Percentiles rank a stretch among this genome's conserved stretches.
These are phyloP conservation scores for Trinectes maculatus DNA, from an alignment of 2,113 vertebrate species.

Conservation along the genomic window DNA sequence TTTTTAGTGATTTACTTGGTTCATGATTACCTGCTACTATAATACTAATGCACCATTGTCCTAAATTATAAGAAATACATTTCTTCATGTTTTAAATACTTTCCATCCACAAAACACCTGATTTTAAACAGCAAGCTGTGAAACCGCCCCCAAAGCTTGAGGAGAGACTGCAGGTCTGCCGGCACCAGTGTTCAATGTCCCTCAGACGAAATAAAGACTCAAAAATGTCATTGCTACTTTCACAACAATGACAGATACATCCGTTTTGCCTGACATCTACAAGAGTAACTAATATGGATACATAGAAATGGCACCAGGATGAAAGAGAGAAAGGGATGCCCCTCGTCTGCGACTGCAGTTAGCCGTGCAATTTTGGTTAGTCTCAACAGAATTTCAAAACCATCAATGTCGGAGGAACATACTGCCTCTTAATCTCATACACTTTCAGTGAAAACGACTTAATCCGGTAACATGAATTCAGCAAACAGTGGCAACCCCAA, in stretches of 20 bases:
- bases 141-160: slow-evolving; percentile 71
- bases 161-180: slow-evolving; percentile 76
- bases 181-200: slow-evolving; percentile 72
- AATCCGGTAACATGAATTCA: neutral
- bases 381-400: slow-evolving; percentile 54
- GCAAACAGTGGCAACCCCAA: no score
- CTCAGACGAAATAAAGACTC: slow-evolving; percentile 61
- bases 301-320: slow-evolving; percentile 81
- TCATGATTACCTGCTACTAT: no score
- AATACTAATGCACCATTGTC: no score
- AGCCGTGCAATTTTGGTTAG: slow-evolving; percentile 57
- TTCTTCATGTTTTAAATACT: neutral
- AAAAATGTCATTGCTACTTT: slow-evolving; percentile 33
- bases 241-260: slow-evolving; percentile 66
- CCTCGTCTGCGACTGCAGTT: slow-evolving; percentile 20
- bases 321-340: slow-evolving; percentile 22
- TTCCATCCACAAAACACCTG: neutral
- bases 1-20: slow-evolving; percentile 14
- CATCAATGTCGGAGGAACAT: neutral
- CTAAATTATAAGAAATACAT: no score
- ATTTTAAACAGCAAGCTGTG: slow-evolving; percentile 42
- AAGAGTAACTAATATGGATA: slow-evolving; percentile 53
- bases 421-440: no score
- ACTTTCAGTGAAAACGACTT: neutral
- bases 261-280: slow-evolving; percentile 79